Conservation (phyloP, 2,113 vertebrate species). For the Bufo bufo region DNA sequence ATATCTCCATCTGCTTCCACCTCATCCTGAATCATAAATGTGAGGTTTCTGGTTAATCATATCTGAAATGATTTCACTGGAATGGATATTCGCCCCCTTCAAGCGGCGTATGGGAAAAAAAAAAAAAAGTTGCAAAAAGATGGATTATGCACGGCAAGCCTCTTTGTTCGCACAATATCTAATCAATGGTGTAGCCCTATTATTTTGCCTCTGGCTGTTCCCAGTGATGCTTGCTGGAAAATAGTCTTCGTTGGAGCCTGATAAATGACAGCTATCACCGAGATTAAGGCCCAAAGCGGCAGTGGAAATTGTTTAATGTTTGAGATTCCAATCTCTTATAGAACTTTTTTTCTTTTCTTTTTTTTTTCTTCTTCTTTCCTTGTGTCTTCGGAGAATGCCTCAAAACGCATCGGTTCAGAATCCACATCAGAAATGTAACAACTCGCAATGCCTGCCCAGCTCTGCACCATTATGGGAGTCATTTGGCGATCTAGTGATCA, state of each 20-base stretch:
- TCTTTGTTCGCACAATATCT: constrained; percentile 56
- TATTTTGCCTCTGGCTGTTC: constrained; percentile 50
- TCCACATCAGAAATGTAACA: neutral
- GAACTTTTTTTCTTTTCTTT: constrained; percentile 19
- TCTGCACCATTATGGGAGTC: neutral
- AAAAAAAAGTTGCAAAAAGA: constrained; percentile 37
- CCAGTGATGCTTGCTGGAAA: constrained; percentile 46
- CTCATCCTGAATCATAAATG: constrained; percentile 23
- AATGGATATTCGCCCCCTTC: constrained; percentile 47
- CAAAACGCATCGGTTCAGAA: constrained; percentile 3
- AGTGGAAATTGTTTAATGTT: constrained; percentile 55
- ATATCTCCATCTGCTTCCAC: constrained; percentile 5
- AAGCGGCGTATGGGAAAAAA: constrained; percentile 21
- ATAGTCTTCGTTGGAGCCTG: constrained; percentile 57
- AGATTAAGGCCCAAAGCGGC: constrained; percentile 52
- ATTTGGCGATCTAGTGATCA: neutral
- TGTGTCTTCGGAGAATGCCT: constrained; percentile 16
- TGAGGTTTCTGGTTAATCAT: constrained; percentile 53
- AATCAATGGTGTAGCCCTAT: constrained; percentile 54
- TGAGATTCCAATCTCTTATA: constrained; percentile 37
- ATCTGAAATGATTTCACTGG: constrained; percentile 52
- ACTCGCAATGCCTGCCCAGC: neutral
- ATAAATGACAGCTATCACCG: constrained; percentile 57
- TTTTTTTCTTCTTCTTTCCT: too few species aligned
- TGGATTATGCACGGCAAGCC: constrained; percentile 47